Conservation (phyloP, 1,140 invertebrate genomes). For the Aethina tumida region DNA sequence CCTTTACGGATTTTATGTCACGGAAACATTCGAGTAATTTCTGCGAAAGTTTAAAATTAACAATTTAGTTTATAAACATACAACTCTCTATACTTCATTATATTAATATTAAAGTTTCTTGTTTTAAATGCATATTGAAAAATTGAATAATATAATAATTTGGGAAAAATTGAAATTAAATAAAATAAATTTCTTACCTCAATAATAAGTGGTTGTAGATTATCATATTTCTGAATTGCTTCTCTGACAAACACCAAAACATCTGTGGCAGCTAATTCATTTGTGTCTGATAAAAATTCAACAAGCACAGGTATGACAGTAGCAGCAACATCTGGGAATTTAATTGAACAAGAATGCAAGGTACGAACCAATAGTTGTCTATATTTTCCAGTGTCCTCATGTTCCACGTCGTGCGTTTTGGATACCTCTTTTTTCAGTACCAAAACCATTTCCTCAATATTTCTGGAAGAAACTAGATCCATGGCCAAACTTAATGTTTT, state of each 20-base stretch:
- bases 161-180: not conserved
- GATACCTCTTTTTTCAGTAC: constrained; percentile 90
- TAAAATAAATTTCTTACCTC: constrained; percentile 40
- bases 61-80: constrained; percentile 1
- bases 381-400: constrained; percentile 94
- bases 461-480: constrained; percentile 87
- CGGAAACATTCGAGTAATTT: constrained; percentile 73
- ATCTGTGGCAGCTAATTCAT: constrained; percentile 88
- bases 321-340: constrained; percentile 94
- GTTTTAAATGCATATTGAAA: too few species aligned
- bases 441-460: constrained; percentile 93
- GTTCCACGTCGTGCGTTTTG: constrained; percentile 85
- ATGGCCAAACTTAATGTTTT: constrained; percentile 83
- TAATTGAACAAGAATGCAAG: constrained; percentile 89
- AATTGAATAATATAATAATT: too few species aligned
- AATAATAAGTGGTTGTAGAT: constrained; percentile 69
- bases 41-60: constrained; percentile 31
- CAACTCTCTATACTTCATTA: not conserved
- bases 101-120: not conserved
- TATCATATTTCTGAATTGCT: constrained; percentile 86
- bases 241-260: constrained; percentile 92
- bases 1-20: constrained; percentile 71
- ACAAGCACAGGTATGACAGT: constrained; percentile 91
- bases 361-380: constrained; percentile 91
- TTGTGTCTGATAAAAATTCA: constrained; percentile 92